A percentile compares a stretch with the other conserved stretches of the same genome.
phyloP scores from a whole-genome alignment of 2,113 vertebrate genomes.

The Erinaceus europaeus region DNA sequence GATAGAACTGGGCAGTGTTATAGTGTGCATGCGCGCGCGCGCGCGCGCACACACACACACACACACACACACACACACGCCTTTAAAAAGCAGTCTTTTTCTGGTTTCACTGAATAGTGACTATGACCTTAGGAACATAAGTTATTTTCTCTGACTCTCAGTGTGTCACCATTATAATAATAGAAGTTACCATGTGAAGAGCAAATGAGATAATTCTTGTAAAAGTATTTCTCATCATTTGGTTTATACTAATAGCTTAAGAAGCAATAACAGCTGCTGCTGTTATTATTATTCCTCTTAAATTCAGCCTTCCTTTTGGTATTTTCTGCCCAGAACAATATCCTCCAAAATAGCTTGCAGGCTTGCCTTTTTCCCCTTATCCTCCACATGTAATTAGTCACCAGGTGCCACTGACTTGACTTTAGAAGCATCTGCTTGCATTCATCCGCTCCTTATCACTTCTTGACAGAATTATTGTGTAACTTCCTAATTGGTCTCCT shows the following conservation, averaged over 20 bases:
- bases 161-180: neutral
- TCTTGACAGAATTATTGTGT: conserved; percentile 14
- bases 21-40: no score
- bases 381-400: neutral
- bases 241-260: neutral
- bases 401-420: neutral
- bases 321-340: neutral
- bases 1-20: no score
- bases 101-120: neutral
- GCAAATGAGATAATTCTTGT: neutral
- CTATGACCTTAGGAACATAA: neutral
- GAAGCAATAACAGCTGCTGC: neutral
- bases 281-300: neutral
- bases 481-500: neutral
- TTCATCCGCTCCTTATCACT: neutral
- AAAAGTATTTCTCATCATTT: neutral
- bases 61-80: no score
- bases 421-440: neutral
- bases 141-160: neutral
- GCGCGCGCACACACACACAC: no score
- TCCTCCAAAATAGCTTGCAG: neutral
- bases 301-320: neutral
- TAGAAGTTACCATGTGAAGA: neutral
- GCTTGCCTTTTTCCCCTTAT: neutral
- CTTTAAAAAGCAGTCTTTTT: no score